Base-by-base conservation (phyloP, 1,140 invertebrate genomes). In the Drosophila erecta region DNA sequence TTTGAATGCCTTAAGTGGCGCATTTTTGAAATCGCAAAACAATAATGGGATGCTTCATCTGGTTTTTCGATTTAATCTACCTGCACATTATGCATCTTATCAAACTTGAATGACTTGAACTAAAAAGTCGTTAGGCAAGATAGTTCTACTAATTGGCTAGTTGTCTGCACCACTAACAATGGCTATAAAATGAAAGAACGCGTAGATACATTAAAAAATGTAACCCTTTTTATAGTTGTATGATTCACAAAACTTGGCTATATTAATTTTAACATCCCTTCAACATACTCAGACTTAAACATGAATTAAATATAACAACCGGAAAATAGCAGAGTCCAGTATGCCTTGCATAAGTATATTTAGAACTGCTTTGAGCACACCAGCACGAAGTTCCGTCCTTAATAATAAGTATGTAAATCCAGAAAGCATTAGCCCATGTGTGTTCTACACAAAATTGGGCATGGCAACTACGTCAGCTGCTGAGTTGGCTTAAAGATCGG, bases 381-480 rank as follows among this genome's bases (percentile, higher is more conserved):
- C n/a, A 30, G 37, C 15, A 27, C 17, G 15, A 24, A 47, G 64
- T 70, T 69, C 15, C 20, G 20, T 37, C 8, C 14, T 10, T 14
- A 33, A 40, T 17, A 56, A 70, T 40, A 17, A 17, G 69, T 73
- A 73, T 73, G 56, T 40, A 73, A 73, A 62, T 61, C 44, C 10
- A 22, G 8, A 38, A 51, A 37, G 17, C 58, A 65, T 50, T 40
- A 17, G 24, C 38, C 37, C 62, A 30, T 49, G 33, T 30, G 41
- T 66, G 24, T 33, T 53, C 38, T 62, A 70, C 27, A 15, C 47
- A 46, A 55, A 72, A 72, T 44, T 72, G 65, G 69, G 40, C 69
- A 73, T 54, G 57, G 70, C 49, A 73, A 47, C 67, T 49, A 64
- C 71, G 70, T 74, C 70, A 73, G 50, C 64, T 24, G 49, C 38